Evolutionary conservation across 2,113 vertebrate species (phyloP), one percentile per base, ranked within the genome.

Genomic region (Scartelaos histophorus): DNA sequence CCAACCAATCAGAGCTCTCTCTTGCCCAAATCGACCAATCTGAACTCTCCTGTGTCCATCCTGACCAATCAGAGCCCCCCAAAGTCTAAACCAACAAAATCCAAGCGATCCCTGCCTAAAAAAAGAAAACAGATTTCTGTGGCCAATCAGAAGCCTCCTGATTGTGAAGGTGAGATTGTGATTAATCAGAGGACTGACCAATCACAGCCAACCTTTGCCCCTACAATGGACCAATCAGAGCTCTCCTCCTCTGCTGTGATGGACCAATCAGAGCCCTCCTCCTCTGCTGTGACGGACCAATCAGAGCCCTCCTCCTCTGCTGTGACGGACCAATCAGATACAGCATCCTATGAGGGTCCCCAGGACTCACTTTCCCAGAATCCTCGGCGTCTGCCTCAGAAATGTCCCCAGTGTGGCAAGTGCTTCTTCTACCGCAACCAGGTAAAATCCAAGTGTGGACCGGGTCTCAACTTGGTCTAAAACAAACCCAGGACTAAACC

Each of bases 351-450:
- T n/a, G 72, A 84, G 19, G 67, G 70, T 53, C 12, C 78, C 2
- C 76, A 80, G 11, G 45, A 53, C 70, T 82, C 70, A 49, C 79
- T 86, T 71, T 87, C 89, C 71, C 88, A 87, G 46, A 87, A 87
- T 82, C 81, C 88, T 22, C 86, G 82, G 83, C 87, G 90, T 54
- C 82, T 91, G 47, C 88, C 92, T 69, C 89, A 94, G 71, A 92
- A 82, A 66, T 93, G 93, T 87, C 91, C 89, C 11, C 78, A 81
- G 53, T 93, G 93, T 77, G 71, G 81, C 4, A 91, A 90, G 43
- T 91, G 87, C 70, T 93, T 92, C 69, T 88, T 90, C 60, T 93
- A 92, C 78, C 83, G 92, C 0, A 92, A 91, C 21, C 91, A 92
- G 85, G 90, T 90, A 22, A 83, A 72, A 54, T 2, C 19, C 19